These are phyloP conservation scores for Drosophila athabasca DNA, from an alignment of 1,140 invertebrate species.

Conservation along the genomic window DNA sequence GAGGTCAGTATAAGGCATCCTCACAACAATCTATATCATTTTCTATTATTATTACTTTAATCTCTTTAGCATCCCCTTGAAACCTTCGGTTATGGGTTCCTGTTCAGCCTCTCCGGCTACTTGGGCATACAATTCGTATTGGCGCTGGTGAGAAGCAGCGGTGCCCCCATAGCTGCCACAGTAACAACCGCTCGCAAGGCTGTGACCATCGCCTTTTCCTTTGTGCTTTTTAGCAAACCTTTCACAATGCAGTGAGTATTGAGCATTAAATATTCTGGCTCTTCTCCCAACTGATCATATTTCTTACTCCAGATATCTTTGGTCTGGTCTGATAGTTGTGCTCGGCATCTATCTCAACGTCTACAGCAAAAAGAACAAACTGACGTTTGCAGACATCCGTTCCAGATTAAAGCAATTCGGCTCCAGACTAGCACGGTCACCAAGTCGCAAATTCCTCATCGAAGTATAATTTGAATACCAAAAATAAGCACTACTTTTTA, in stretches of 20 bases:
- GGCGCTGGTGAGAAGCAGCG: constrained; percentile 92
- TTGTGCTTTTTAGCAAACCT: constrained; percentile 96
- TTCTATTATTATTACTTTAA: not conserved
- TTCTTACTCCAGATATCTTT: constrained; percentile 90
- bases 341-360: constrained; percentile 96
- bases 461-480: constrained; percentile 71
- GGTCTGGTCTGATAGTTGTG: constrained; percentile 94
- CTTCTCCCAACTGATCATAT: not conserved
- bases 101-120: constrained; percentile 95
- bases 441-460: constrained; percentile 75
- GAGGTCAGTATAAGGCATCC: constrained; percentile 86
- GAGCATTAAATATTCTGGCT: accelerated
- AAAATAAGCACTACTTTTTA: constrained; percentile 43
- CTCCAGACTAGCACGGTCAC: constrained; percentile 44
- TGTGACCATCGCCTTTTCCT: constrained; percentile 95
- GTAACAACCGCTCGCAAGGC: constrained; percentile 95
- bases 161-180: constrained; percentile 95
- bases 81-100: constrained; percentile 93
- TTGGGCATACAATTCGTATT: constrained; percentile 96
- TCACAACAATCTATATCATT: not conserved
- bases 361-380: constrained; percentile 90
- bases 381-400: constrained; percentile 68
- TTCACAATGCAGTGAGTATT: constrained; percentile 94
- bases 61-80: constrained; percentile 88
- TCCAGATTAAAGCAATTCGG: constrained; percentile 55